These are phyloP conservation scores for mouse (Mus musculus) DNA, from an alignment of 2,113 vertebrate genomes.

Conservation along the genomic window DNA sequence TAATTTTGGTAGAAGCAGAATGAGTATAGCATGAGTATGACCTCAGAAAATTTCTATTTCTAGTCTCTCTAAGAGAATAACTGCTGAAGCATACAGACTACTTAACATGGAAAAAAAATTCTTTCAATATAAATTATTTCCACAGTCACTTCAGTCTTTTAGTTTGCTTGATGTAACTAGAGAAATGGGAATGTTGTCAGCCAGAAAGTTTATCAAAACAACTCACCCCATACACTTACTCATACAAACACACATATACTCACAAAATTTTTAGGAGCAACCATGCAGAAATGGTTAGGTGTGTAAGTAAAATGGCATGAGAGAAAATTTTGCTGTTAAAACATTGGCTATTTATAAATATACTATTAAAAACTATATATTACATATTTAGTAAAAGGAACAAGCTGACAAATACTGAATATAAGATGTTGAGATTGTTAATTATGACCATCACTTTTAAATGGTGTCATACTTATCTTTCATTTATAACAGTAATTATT, in stretches of 20 bases:
- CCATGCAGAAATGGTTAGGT: conserved; percentile 57
- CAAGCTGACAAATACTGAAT: not conserved
- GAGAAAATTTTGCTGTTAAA: conserved; percentile 56
- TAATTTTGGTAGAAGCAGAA: conserved; percentile 38
- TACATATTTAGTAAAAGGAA: conserved; percentile 51
- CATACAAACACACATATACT: no score
- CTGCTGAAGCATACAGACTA: conserved; percentile 50
- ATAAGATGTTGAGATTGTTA: conserved; percentile 58
- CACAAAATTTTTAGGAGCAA: conserved; percentile 51
- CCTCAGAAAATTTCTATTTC: conserved; percentile 7
- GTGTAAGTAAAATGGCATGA: conserved; percentile 50
- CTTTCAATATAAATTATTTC: conserved; percentile 78
- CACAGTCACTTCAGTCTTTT: conserved; percentile 52
- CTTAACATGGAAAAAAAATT: conserved; percentile 70
- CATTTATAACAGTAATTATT: conserved; percentile 51
- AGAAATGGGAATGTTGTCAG: conserved; percentile 70
- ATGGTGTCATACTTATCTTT: not conserved
- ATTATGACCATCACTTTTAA: conserved; percentile 34
- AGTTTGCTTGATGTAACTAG: conserved; percentile 66
- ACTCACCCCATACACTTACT: no score
- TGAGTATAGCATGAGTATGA: not conserved
- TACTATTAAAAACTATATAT: conserved; percentile 38
- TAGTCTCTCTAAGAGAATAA: not conserved
- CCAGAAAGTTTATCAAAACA: conserved; percentile 76
- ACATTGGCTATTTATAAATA: conserved; percentile 51